Evolutionary conservation across 2,888 invertebrate species (phyloP).

Genomic region (Noctua pronuba): DNA sequence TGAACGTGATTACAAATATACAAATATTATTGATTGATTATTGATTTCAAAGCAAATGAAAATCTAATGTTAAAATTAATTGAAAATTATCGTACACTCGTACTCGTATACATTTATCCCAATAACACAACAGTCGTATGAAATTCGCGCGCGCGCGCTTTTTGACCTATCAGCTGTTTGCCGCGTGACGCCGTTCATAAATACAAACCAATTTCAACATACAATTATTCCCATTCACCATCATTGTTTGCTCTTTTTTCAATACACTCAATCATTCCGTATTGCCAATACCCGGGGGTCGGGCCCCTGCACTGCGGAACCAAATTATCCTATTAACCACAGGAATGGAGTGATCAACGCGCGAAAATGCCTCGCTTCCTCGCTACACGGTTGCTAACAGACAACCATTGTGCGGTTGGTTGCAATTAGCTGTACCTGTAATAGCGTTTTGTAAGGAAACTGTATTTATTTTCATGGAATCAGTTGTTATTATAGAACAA

Average conservation of each 20-base stretch:
- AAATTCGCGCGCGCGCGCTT: too few relatives aligned
- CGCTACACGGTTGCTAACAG: slow-evolving; percentile 77
- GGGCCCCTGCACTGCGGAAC: slow-evolving; percentile 85
- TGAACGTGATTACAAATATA: too few relatives aligned
- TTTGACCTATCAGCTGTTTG: too few relatives aligned
- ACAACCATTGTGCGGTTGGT: slow-evolving; percentile 50
- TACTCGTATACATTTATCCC: too few relatives aligned
- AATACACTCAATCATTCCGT: slow-evolving; percentile 75
- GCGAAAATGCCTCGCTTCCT: slow-evolving; percentile 86
- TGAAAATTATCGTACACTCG: too few relatives aligned
- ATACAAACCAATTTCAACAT: slow-evolving; percentile 5
- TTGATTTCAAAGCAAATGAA: too few relatives aligned
- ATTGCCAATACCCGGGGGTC: slow-evolving; percentile 83
- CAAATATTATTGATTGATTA: too few relatives aligned
- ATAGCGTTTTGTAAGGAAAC: slow-evolving; percentile 15
- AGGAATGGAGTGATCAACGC: slow-evolving; percentile 86
- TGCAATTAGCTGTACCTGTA: slow-evolving; percentile 48
- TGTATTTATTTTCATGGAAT: slow-evolving; percentile 13
- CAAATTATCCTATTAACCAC: slow-evolving; percentile 85
- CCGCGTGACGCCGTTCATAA: too few relatives aligned
- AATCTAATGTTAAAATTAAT: too few relatives aligned
- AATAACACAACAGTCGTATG: too few relatives aligned
- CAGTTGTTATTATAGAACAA: too few relatives aligned
- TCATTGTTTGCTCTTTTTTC: slow-evolving; percentile 57
- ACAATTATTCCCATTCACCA: not conserved